These are phyloP conservation scores for Cygnus olor DNA, from an alignment of 2,797 vertebrate species.

Conservation along the genomic window DNA sequence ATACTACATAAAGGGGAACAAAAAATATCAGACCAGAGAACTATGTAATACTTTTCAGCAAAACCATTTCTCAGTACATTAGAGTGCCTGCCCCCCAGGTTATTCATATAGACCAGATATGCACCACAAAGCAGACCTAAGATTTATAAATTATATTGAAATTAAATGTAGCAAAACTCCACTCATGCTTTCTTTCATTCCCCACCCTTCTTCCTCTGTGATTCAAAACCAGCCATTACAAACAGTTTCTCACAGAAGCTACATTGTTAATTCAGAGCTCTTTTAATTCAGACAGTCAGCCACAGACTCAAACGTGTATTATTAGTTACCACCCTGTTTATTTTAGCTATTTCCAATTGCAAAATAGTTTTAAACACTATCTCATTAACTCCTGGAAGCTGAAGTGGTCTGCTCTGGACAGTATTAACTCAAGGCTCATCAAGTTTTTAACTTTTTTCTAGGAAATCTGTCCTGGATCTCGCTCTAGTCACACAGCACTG, in stretches of 20 bases:
- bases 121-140: not conserved
- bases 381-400: not conserved
- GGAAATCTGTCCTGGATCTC: not conserved
- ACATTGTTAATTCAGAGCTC: not conserved
- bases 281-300: not conserved
- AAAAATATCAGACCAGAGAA: not conserved
- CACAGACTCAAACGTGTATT: not conserved
- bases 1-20: not conserved
- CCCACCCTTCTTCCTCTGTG: not conserved
- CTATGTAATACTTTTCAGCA: not conserved
- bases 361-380: not conserved
- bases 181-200: not conserved
- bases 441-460: not conserved
- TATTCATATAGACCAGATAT: not conserved
- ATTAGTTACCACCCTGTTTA: not conserved
- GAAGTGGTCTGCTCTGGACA: not conserved
- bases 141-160: not conserved
- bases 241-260: not conserved
- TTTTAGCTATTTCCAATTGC: not conserved
- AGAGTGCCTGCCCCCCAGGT: accelerated
- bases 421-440: not conserved
- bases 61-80: not conserved
- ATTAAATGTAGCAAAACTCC: not conserved
- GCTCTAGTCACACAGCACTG: not conserved
- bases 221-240: not conserved